A percentile compares a stretch with the other conserved stretches of the same genome.
Conservation (phyloP, 1,140 invertebrate species). For the Drosophila santomea region DNA sequence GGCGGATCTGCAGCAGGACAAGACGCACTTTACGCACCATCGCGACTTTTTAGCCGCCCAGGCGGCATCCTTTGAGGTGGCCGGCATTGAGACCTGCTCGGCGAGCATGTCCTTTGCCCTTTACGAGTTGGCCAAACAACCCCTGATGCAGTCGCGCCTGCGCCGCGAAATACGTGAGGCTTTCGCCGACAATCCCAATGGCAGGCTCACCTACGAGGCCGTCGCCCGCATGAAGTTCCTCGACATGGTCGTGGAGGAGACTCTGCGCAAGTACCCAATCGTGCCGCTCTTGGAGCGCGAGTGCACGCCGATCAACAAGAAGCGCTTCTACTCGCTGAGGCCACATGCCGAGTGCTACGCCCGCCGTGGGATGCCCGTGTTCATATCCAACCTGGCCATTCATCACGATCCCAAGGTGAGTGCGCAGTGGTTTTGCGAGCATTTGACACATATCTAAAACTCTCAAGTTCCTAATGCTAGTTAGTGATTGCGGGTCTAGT, state of each 20-base stretch:
- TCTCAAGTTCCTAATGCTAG: no score
- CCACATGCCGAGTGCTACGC: slow-evolving; percentile 75
- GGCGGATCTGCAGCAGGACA: slow-evolving; percentile 75
- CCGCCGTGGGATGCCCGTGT: slow-evolving; percentile 76
- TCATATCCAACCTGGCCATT: slow-evolving; percentile 76
- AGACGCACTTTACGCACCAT: slow-evolving; percentile 76
- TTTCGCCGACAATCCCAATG: slow-evolving; percentile 81
- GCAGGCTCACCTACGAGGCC: slow-evolving; percentile 87
- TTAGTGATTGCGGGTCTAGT: no score
- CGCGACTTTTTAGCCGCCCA: slow-evolving; percentile 87
- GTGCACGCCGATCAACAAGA: slow-evolving; percentile 77
- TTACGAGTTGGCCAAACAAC: slow-evolving; percentile 89
- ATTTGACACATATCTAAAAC: background rate
- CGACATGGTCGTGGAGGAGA: slow-evolving; percentile 86
- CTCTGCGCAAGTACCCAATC: slow-evolving; percentile 78
- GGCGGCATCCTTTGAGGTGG: slow-evolving; percentile 89
- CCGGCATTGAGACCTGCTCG: slow-evolving; percentile 92
- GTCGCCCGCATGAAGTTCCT: slow-evolving; percentile 87
- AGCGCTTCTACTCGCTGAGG: slow-evolving; percentile 75
- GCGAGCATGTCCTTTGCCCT: slow-evolving; percentile 88
- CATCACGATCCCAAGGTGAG: slow-evolving; percentile 77
- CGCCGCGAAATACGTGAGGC: slow-evolving; percentile 87
- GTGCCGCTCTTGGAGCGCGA: slow-evolving; percentile 77
- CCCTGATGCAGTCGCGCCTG: slow-evolving; percentile 88
- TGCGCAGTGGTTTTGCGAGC: background rate